Percentiles rank a stretch among this genome's conserved stretches.
Conservation (phyloP, 2,888 invertebrate species). For the Agrotis exclamationis region DNA sequence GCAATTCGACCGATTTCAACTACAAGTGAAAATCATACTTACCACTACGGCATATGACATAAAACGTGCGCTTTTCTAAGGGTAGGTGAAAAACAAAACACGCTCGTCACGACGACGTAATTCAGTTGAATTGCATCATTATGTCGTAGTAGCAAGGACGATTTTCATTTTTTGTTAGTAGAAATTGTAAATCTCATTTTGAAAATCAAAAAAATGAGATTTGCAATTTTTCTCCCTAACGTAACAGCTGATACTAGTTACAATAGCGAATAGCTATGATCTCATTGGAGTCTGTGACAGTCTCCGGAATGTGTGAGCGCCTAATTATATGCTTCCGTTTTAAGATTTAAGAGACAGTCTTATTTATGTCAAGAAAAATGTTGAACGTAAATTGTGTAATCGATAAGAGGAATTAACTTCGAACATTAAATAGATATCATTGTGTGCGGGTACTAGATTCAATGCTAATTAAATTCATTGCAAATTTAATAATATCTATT, state of each 20-base stretch:
- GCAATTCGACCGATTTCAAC: no score
- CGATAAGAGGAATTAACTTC: slow-evolving; percentile 6
- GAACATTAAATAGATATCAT: slow-evolving; percentile 3
- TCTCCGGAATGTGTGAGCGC: slow-evolving; percentile 32
- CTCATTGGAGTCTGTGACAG: slow-evolving; percentile 24
- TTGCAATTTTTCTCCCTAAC: slow-evolving; percentile 5
- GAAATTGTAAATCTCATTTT: no score
- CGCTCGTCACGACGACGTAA: no score
- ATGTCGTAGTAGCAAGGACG: no score
- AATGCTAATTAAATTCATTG: neutral
- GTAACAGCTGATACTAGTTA: slow-evolving; percentile 34
- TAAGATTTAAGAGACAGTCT: slow-evolving; percentile 22
- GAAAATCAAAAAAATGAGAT: no score
- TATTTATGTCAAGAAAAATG: slow-evolving; percentile 20
- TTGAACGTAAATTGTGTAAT: slow-evolving; percentile 1
- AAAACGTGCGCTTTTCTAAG: no score
- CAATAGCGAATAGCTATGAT: slow-evolving; percentile 39
- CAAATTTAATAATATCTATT: neutral
- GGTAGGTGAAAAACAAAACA: no score
- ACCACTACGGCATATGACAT: no score
- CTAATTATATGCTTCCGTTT: slow-evolving; percentile 19
- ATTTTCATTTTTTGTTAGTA: no score
- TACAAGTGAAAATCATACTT: no score
- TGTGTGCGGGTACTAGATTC: no score
- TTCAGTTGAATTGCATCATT: no score